These are phyloP conservation scores for Caenorhabditis becei DNA, from an alignment of 2,888 invertebrate species.

Conservation along the genomic window DNA sequence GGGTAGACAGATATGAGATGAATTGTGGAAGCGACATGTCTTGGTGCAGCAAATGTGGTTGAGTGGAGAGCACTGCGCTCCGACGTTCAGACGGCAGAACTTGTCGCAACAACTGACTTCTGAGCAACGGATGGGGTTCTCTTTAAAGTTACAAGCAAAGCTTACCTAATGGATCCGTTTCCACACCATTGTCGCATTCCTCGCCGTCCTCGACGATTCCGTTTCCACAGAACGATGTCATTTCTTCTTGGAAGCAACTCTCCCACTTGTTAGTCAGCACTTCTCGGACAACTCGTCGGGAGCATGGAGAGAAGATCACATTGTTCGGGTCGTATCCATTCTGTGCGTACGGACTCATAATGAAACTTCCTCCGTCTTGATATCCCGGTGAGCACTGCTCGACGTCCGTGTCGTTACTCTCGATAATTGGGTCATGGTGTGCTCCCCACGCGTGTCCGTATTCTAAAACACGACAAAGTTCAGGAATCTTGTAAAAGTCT, in stretches of 20 bases:
- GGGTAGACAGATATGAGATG: conserved; percentile 87
- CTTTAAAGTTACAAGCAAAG: not conserved
- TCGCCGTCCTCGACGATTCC: conserved; percentile 95
- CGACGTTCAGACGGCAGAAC: conserved; percentile 49
- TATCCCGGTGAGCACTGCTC: conserved; percentile 53
- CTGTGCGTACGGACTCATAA: conserved; percentile 63
- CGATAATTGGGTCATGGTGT: conserved; percentile 51
- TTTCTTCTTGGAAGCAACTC: conserved; percentile 82
- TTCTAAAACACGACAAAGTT: conserved; percentile 39
- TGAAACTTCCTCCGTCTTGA: conserved; percentile 54
- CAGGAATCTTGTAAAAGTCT: too few species aligned
- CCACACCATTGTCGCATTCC: conserved; percentile 96
- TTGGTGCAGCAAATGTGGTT: conserved; percentile 94
- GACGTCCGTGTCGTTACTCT: conserved; percentile 43
- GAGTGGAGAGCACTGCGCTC: conserved; percentile 87
- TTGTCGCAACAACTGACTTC: conserved; percentile 60
- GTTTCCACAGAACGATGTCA: conserved; percentile 97
- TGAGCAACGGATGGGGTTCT: too few species aligned
- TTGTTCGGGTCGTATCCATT: conserved; percentile 65
- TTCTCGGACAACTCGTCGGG: conserved; percentile 51
- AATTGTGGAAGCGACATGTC: conserved; percentile 91
- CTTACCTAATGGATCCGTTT: conserved; percentile 89
- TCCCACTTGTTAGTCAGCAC: conserved; percentile 46
- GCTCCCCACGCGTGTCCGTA: conserved; percentile 68
- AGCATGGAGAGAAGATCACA: conserved; percentile 69